Conservation (phyloP, 1,140 invertebrate genomes). For the Reticulitermes speratus region DNA sequence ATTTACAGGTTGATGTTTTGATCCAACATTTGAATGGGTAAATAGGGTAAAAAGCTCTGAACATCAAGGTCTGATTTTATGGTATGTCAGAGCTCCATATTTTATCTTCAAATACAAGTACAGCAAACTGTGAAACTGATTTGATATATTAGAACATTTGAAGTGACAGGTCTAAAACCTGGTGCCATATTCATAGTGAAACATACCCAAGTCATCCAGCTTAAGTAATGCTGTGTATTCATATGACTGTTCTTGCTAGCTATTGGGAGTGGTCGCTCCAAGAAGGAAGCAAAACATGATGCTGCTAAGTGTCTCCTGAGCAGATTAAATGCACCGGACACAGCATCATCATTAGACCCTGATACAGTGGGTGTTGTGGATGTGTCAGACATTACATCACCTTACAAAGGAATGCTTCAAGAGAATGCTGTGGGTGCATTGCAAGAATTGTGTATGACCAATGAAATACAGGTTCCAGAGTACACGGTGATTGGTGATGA, state of each 20-base stretch:
- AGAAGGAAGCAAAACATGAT: conserved; percentile 70
- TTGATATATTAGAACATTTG: too few relatives aligned
- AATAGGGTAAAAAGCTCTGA: too few relatives aligned
- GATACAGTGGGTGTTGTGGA: background rate
- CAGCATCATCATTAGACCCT: background rate
- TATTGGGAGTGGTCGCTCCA: conserved; percentile 60
- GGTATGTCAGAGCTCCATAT: too few relatives aligned
- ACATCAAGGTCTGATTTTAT: too few relatives aligned
- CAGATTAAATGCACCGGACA: conserved; percentile 35
- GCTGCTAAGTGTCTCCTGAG: conserved; percentile 61
- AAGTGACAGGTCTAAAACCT: too few relatives aligned
- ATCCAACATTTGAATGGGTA: too few relatives aligned
- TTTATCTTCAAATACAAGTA: too few relatives aligned
- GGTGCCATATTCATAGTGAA: too few relatives aligned
- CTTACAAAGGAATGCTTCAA: conserved; percentile 45
- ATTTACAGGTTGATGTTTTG: too few relatives aligned
- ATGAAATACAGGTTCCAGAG: conserved; percentile 59
- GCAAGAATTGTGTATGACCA: conserved; percentile 61
- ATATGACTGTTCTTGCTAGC: conserved; percentile 40
- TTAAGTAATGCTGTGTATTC: too few relatives aligned
- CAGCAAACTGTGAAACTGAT: too few relatives aligned
- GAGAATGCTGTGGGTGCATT: conserved; percentile 57
- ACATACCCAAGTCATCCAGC: too few relatives aligned
- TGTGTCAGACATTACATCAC: conserved; percentile 31
- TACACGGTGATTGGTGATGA: conserved; percentile 64